These are phyloP conservation scores for Temnothorax ravouxi DNA, from an alignment of 2,888 invertebrate species.

Conservation along the genomic window DNA sequence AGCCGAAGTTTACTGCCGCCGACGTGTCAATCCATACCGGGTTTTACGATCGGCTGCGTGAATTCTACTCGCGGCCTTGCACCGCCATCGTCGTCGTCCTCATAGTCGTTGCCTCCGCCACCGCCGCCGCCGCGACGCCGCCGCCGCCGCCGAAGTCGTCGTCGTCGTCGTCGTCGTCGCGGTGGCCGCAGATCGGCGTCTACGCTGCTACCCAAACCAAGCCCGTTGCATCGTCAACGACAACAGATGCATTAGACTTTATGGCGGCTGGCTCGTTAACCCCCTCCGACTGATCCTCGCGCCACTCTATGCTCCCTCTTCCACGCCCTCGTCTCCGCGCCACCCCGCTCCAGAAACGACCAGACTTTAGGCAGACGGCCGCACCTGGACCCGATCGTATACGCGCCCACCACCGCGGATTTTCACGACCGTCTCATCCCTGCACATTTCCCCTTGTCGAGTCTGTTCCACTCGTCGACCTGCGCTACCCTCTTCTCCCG, in stretches of 20 bases:
- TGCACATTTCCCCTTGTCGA: neutral
- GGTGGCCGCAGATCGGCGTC: constrained; percentile 59
- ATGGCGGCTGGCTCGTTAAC: constrained; percentile 80
- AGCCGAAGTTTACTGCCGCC: constrained; percentile 80
- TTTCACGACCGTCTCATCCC: constrained; percentile 36
- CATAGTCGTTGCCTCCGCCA: neutral
- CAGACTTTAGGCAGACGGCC: constrained; percentile 80
- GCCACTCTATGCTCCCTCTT: constrained; percentile 38
- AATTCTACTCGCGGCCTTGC: constrained; percentile 76
- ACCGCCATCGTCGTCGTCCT: constrained; percentile 24
- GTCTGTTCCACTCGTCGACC: neutral
- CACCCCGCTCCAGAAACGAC: constrained; percentile 69
- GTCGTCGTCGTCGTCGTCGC: constrained; percentile 23
- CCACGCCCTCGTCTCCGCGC: constrained; percentile 32
- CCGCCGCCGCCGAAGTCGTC: neutral
- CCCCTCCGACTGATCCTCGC: constrained; percentile 56
- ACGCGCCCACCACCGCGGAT: constrained; percentile 36
- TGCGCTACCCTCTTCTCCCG: neutral
- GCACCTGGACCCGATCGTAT: constrained; percentile 77
- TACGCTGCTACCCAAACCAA: constrained; percentile 55
- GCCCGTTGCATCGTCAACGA: constrained; percentile 74
- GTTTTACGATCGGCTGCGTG: constrained; percentile 83
- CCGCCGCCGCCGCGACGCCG: too few species aligned
- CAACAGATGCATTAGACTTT: constrained; percentile 84
- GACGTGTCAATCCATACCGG: constrained; percentile 83